Conservation (phyloP, 1,140 invertebrate species). For the Ceratina australensis region DNA sequence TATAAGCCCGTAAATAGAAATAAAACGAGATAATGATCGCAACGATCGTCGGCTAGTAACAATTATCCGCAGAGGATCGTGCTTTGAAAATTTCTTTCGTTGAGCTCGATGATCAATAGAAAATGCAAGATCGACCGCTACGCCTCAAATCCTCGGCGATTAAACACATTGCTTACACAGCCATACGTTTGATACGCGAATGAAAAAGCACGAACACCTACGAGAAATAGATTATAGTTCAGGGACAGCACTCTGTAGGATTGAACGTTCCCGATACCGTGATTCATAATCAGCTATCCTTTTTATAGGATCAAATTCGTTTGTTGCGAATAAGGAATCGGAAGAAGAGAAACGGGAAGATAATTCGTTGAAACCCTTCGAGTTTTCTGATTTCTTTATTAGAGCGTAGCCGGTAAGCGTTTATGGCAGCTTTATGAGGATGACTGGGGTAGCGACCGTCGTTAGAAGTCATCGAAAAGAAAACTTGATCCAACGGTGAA, state of each 20-base stretch:
- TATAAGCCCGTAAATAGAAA: constrained; percentile 21
- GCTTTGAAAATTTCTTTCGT: constrained; percentile 4
- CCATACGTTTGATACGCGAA: constrained; percentile 21
- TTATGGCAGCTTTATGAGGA: constrained; percentile 65
- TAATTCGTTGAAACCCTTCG: constrained; percentile 45
- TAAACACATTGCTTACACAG: constrained; percentile 48
- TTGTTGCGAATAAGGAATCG: constrained; percentile 31
- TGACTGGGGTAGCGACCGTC: constrained; percentile 58
- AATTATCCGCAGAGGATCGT: constrained; percentile 7
- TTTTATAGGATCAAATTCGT: not conserved
- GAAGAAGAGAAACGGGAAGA: constrained; percentile 44
- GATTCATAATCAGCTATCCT: not conserved
- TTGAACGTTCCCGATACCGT: not conserved
- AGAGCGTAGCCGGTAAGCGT: constrained; percentile 56
- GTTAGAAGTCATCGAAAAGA: constrained; percentile 46
- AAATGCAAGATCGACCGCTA: constrained; percentile 28
- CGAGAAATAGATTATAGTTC: not conserved
- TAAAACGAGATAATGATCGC: constrained; percentile 8
- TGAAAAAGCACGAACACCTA: not conserved
- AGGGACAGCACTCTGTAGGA: not conserved
- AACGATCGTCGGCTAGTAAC: constrained; percentile 12
- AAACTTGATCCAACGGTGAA: constrained; percentile 55
- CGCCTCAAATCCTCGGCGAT: constrained; percentile 13
- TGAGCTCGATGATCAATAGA: not conserved
- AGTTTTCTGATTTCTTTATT: constrained; percentile 49